Evolutionary conservation across 2,797 vertebrate species (phyloP), one percentile per base, ranked within the genome.

Genomic region (Chrysolophus pictus): DNA sequence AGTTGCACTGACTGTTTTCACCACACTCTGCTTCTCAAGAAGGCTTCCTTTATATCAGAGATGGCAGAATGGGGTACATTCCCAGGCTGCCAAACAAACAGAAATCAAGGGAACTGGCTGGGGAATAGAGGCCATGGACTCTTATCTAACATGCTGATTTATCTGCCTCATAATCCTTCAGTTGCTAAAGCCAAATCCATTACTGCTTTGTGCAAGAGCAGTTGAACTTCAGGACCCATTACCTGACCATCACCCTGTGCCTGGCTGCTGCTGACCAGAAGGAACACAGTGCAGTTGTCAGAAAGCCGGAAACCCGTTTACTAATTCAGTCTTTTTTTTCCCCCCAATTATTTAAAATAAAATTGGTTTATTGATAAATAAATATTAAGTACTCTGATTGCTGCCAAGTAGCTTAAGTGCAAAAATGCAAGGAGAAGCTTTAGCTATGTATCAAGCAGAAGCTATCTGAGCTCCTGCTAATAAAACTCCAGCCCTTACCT

Each of bases 401-500:
- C 74, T 86, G 49, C 59, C 35, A 28, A 81, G 67, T 35, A 70
- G 23, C 49, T 68, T 62, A 46, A 37, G 31, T 23, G 84, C 23
- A 65, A 29, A 78, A 33, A 31, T 53, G 73, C 44, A 79, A n/a
- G 74, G 28, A 58, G 73, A 76, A 82, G 28, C 2, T 39, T 10
- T 29, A 58, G 31, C n/a, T 46, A 26, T 6, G 4, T 29, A 31
- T 39, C 37, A 14, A 21, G 16, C 37, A 26, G 70, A 69, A 58
- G 46, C 44, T 33, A 26, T 8, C n/a, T 28, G 44, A 88, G 62
- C 22, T 39, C 15, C 46, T 70, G 62, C 37, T 63, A 74, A 16
- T 3, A 42, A 72, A 73, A 23, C 33, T 83, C 63, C 58, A 46
- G 56, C 26, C 69, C 91, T 91, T 95, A 99, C 99, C 99, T 98